Evolutionary conservation across 2,797 vertebrate genomes (phyloP).

Genomic region (Tangara arthus): DNA sequence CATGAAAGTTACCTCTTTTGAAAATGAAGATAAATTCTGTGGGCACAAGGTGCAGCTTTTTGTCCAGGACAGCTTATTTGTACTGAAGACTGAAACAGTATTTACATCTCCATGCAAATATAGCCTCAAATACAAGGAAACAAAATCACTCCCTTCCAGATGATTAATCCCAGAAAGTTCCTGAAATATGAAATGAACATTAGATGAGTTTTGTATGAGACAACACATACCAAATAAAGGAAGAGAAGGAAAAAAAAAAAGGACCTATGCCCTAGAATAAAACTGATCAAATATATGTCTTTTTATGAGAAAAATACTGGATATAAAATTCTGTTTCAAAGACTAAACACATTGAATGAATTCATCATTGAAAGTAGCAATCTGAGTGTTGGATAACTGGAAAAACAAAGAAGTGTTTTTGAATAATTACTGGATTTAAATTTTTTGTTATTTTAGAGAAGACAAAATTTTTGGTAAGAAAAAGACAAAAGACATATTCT

Average conservation of each 20-base stretch:
- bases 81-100: not conserved
- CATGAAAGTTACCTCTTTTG: not conserved
- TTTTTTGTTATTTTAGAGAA: not conserved
- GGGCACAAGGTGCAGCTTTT: not conserved
- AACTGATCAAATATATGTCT: not conserved
- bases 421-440: not conserved
- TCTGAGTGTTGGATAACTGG: not conserved
- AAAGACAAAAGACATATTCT: not conserved
- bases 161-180: not conserved
- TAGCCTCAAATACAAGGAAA: not conserved
- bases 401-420: not conserved
- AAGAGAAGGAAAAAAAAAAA: not conserved
- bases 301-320: not conserved
- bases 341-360: not conserved
- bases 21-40: not conserved
- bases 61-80: not conserved
- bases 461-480: not conserved
- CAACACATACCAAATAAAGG: not conserved
- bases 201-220: not conserved
- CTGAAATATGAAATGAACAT: not conserved
- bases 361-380: not conserved
- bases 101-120: not conserved
- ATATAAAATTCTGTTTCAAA: not conserved
- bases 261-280: not conserved
- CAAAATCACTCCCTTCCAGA: not conserved